phyloP scores from a whole-genome alignment of 2,888 invertebrate species.

The Ichneumon xanthorius region DNA sequence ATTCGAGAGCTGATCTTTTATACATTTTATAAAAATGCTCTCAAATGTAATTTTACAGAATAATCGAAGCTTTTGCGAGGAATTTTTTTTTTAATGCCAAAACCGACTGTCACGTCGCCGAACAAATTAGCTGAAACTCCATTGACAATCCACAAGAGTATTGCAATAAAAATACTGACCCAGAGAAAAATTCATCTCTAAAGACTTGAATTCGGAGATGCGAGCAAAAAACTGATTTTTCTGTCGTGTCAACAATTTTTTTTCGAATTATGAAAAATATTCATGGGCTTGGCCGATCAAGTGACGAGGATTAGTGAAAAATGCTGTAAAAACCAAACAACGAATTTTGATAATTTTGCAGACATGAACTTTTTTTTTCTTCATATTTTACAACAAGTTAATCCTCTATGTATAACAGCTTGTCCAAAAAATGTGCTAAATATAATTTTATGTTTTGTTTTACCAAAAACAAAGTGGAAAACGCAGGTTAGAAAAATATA shows the following conservation, averaged over 20 bases:
- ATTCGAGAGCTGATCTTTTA: neutral
- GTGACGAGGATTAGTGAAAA: no score
- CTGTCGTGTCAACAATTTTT: no score
- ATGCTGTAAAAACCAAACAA: no score
- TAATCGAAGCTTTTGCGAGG: neutral
- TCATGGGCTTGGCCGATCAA: no score
- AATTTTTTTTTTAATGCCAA: neutral
- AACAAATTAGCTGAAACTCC: neutral
- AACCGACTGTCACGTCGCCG: neutral
- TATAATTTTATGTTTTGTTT: neutral
- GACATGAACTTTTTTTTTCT: no score
- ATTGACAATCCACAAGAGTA: neutral
- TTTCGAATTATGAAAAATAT: no score
- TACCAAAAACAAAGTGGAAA: no score
- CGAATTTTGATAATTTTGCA: no score
- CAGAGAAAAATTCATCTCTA: neutral
- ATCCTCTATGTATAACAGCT: neutral
- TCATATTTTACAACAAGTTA: neutral
- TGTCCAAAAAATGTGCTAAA: neutral
- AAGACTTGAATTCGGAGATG: neutral
- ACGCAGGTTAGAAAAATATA: no score
- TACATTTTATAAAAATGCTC: neutral
- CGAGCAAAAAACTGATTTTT: neutral
- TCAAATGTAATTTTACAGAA: neutral
- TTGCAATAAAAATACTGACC: neutral